Evolutionary conservation across 2,113 vertebrate species (phyloP).

Genomic region (Cairina moschata): DNA sequence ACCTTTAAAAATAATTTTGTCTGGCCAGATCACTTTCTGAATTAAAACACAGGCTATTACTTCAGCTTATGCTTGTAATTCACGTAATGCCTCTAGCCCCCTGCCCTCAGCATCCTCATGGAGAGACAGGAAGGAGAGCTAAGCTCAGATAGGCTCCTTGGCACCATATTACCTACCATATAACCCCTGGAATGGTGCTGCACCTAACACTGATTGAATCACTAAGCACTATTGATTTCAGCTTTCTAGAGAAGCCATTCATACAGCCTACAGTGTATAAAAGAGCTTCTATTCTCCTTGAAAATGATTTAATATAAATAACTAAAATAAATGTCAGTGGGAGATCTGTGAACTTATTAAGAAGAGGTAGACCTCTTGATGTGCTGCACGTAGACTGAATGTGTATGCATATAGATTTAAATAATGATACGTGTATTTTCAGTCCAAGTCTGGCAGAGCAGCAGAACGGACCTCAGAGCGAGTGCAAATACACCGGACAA

Average conservation of each 20-base stretch:
- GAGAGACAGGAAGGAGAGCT: background rate
- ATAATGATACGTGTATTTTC: slow-evolving; percentile 22
- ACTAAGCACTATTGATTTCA: slow-evolving; percentile 57
- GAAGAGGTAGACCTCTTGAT: slow-evolving; percentile 32
- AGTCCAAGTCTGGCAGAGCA: background rate
- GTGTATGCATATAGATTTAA: background rate
- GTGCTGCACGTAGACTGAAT: background rate
- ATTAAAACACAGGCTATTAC: background rate
- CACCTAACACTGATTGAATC: slow-evolving; percentile 10
- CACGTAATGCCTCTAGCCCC: background rate
- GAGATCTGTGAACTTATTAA: slow-evolving; percentile 63
- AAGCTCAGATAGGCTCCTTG: background rate
- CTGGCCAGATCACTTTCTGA: background rate
- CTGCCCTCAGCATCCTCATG: background rate
- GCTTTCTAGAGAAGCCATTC: slow-evolving; percentile 51
- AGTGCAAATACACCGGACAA: background rate
- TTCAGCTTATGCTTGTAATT: background rate
- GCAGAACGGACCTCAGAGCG: slow-evolving; percentile 8
- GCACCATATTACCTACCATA: background rate
- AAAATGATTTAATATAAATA: slow-evolving; percentile 66
- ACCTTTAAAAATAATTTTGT: background rate
- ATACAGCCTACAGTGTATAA: slow-evolving; percentile 30
- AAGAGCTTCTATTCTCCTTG: slow-evolving; percentile 63
- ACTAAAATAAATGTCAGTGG: slow-evolving; percentile 63
- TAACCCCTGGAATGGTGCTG: background rate